These are phyloP conservation scores for Lucilia sericata DNA, from an alignment of 1,140 invertebrate species.

Conservation along the genomic window DNA sequence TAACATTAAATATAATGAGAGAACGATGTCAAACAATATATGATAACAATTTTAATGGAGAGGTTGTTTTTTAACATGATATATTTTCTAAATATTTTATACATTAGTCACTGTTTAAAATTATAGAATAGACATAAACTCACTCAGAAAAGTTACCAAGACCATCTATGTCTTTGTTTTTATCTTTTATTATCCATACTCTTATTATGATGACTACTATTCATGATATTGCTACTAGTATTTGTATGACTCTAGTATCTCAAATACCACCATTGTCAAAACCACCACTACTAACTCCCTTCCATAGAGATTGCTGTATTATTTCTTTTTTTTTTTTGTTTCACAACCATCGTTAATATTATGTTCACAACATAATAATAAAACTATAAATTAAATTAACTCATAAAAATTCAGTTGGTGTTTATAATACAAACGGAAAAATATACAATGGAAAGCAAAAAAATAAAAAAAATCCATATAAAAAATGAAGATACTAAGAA, in stretches of 20 bases:
- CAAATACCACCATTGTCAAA: not conserved
- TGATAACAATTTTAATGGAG: no score
- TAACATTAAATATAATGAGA: no score
- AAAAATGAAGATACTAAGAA: not conserved
- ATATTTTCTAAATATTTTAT: no score
- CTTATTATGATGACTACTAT: not conserved
- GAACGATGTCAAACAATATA: no score
- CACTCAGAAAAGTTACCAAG: not conserved
- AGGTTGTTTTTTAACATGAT: no score
- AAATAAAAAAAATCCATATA: not conserved
- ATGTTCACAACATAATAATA: constrained; percentile 41
- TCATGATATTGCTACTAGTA: not conserved
- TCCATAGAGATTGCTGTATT: not conserved
- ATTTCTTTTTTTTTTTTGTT: not conserved
- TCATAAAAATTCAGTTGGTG: constrained; percentile 43
- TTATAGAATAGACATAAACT: not conserved
- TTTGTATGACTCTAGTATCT: not conserved
- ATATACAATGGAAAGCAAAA: constrained; percentile 10
- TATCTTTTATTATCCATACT: not conserved
- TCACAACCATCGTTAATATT: constrained; percentile 30
- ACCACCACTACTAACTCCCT: not conserved
- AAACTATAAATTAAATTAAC: constrained; percentile 44
- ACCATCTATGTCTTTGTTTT: not conserved
- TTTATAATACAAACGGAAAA: constrained; percentile 40
- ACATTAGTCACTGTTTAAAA: not conserved